Base-by-base conservation (phyloP, 2,888 invertebrate species). In the Alcis repandata region DNA sequence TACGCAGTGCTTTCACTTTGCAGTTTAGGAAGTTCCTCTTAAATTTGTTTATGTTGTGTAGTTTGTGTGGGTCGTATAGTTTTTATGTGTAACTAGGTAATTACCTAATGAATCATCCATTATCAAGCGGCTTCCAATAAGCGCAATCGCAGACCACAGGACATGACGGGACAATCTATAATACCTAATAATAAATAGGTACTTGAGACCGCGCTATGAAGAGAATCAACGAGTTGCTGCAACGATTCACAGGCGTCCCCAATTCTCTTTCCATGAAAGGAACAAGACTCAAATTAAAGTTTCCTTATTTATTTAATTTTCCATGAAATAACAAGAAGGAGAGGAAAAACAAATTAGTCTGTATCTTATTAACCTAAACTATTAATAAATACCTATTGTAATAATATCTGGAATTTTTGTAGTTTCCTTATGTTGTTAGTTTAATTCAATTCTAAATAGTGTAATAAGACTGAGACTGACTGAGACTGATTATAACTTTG, bases 161-260 rank as follows among this genome's bases (percentile, higher is more conserved):
- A 52, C 8, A n/a, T 20, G 36, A 27, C 32, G 32, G 15, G 15
- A 48, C 4, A 13, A 51, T 15, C 15, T 7, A 8, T 2, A 15
- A 49, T 32, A n/a, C 20, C 7, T 49, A 33, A 32, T 49, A 27
- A 33, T 1, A 32, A 49, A 49, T 49, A 49, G 49, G 49, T 49
- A 49, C 33, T 17, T 10, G 1, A 9, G 11, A 4, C 11, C 10
- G 27, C 2, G n/a, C 1, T 13, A n/a, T 4, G 17, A 32, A n/a
- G 9, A 6, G 8, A 27, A 46, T 32, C 10, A 27, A 27, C 9
- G 9, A 48, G 8, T 22, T 13, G 17, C 10, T 20, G 1, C 15
- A 41, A 41, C 15, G 13, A 48, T 33, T 51, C 33, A 49, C 17
- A 38, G 11, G 51, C 36, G 51, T 20, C 1, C 51, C 20, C 19